phyloP scores from a whole-genome alignment of 2,113 vertebrate genomes.

The Reinhardtius hippoglossoides region DNA sequence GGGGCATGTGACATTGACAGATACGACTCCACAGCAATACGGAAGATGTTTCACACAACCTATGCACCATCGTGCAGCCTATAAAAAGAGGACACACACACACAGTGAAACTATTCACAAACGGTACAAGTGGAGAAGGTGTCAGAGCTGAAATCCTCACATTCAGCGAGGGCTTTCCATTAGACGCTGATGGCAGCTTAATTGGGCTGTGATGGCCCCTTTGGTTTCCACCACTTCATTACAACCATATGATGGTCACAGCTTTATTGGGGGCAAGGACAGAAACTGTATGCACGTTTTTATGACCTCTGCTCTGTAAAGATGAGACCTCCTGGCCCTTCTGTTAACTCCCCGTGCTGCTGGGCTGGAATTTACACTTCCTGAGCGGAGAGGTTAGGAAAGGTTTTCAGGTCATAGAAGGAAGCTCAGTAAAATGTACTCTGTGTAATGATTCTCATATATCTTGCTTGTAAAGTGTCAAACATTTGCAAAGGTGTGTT shows the following conservation, averaged over 20 bases:
- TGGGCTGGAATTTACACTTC: constrained; percentile 66
- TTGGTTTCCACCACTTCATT: constrained; percentile 68
- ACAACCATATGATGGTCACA: constrained; percentile 69
- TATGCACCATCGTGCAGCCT: constrained; percentile 3
- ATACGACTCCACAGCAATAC: constrained; percentile 7
- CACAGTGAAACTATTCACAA: neutral
- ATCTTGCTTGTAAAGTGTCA: constrained; percentile 10
- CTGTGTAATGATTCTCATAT: constrained; percentile 7
- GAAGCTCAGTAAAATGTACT: constrained; percentile 16
- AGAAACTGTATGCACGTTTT: constrained; percentile 27
- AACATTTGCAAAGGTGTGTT: too few relatives aligned
- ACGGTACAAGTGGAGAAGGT: neutral
- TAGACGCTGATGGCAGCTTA: constrained; percentile 65
- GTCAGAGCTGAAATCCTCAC: constrained; percentile 31
- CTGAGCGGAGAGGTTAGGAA: constrained; percentile 57
- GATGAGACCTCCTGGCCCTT: constrained; percentile 50
- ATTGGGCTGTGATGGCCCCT: constrained; percentile 70
- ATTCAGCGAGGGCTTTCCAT: constrained; percentile 35
- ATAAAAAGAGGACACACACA: neutral
- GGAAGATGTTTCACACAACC: constrained; percentile 27
- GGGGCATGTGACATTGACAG: constrained; percentile 65
- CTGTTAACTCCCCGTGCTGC: constrained; percentile 57
- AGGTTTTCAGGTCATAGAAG: constrained; percentile 36
- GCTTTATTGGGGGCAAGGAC: constrained; percentile 62
- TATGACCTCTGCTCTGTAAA: constrained; percentile 56